Evolutionary conservation across 2,113 vertebrate genomes (phyloP).

Genomic region (Sapajus apella): DNA sequence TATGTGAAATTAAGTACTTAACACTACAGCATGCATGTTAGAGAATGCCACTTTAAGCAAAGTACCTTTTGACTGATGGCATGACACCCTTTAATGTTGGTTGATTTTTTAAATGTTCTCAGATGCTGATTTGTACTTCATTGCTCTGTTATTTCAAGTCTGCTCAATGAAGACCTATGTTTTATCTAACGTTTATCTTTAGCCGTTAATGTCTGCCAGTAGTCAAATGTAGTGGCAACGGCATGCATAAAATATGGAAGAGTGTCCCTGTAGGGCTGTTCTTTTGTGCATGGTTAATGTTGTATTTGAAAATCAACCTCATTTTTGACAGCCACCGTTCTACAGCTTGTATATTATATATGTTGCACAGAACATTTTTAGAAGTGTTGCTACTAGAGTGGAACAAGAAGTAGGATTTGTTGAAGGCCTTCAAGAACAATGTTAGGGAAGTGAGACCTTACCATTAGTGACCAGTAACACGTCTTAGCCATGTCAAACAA

Average conservation of each 20-base stretch:
- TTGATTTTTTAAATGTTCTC: not conserved
- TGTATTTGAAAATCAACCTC: not conserved
- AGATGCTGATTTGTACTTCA: not conserved
- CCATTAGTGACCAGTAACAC: not conserved
- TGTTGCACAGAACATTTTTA: not conserved
- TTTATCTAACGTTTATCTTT: slow-evolving; percentile 37
- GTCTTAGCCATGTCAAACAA: not conserved
- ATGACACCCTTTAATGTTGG: slow-evolving; percentile 1
- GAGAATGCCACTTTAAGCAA: slow-evolving; percentile 59
- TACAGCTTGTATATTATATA: not conserved
- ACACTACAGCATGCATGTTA: slow-evolving; percentile 83
- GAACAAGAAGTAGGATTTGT: not conserved
- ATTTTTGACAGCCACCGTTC: not conserved
- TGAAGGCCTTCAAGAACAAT: not conserved
- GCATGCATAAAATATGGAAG: not conserved
- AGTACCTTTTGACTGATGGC: not conserved
- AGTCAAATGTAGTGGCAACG: not conserved
- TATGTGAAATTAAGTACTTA: slow-evolving; percentile 82
- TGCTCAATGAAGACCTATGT: slow-evolving; percentile 17
- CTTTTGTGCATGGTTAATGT: not conserved
- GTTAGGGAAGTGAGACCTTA: not conserved
- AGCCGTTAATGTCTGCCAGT: not conserved
- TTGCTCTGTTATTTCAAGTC: not conserved
- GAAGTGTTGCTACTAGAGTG: not conserved
- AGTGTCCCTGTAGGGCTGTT: not conserved